Conservation (phyloP, 2,113 vertebrate genomes). For the Trematocara stigmaticum region DNA sequence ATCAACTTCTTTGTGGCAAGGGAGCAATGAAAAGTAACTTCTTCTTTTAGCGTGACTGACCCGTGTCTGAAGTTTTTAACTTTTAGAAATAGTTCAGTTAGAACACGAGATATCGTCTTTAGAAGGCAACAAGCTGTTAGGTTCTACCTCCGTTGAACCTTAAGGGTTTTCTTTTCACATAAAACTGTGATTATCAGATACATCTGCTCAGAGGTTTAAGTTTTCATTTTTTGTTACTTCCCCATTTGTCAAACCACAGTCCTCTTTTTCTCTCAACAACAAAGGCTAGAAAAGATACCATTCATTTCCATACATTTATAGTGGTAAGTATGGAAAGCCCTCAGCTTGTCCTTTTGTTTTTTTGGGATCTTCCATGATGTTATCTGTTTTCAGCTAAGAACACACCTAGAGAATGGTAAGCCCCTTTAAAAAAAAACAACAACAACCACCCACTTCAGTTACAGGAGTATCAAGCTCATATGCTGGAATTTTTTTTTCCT, state of each 20-base stretch:
- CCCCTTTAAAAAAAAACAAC: no score
- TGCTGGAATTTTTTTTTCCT: background rate
- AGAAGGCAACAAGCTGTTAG: background rate
- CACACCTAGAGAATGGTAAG: background rate
- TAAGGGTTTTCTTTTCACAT: background rate
- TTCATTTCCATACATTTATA: background rate
- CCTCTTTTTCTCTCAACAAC: background rate
- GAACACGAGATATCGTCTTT: background rate
- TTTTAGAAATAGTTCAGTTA: background rate
- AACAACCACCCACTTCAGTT: background rate
- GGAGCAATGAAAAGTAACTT: background rate
- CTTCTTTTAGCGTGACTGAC: background rate
- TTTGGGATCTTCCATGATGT: background rate
- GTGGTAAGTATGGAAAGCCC: background rate
- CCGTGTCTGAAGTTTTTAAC: background rate
- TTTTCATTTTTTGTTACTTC: background rate
- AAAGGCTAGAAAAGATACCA: background rate
- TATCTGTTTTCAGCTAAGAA: background rate
- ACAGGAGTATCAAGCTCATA: background rate
- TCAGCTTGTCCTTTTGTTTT: background rate
- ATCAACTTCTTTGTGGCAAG: background rate
- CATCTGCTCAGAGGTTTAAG: background rate
- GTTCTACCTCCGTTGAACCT: background rate
- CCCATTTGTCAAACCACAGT: background rate
- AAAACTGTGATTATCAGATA: background rate